These are phyloP conservation scores for Varanus komodoensis DNA, from an alignment of 2,113 vertebrate species.

Conservation along the genomic window DNA sequence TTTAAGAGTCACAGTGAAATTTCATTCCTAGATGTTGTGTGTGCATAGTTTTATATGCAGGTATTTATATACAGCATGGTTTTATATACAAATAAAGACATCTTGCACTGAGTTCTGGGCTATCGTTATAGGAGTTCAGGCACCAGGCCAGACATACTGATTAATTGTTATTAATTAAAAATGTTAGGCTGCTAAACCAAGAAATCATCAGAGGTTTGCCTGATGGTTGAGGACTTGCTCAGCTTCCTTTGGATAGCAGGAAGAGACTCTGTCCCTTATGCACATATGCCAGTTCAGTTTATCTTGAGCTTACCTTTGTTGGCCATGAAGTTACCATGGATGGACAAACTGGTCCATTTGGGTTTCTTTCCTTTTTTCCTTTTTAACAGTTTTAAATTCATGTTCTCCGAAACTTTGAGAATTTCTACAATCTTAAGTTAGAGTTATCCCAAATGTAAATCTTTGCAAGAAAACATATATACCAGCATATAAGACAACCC, in stretches of 20 bases:
- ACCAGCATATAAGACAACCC: too few relatives aligned
- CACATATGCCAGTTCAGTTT: not conserved
- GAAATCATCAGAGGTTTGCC: not conserved
- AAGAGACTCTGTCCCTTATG: not conserved
- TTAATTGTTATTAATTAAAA: not conserved
- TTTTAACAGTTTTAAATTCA: too few relatives aligned
- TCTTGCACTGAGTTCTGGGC: not conserved
- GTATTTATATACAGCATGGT: not conserved
- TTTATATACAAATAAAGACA: not conserved
- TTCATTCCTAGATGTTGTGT: not conserved
- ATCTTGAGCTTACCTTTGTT: not conserved
- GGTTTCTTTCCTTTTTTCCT: too few relatives aligned
- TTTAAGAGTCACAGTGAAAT: not conserved
- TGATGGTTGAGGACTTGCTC: not conserved
- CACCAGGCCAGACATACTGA: not conserved
- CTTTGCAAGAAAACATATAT: too few relatives aligned
- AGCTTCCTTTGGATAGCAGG: not conserved
- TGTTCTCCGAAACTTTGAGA: too few relatives aligned
- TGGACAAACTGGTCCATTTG: too few relatives aligned
- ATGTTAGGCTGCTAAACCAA: not conserved
- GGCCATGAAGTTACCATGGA: not conserved
- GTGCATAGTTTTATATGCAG: not conserved
- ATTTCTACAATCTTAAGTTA: too few relatives aligned
- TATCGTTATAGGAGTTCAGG: not conserved
- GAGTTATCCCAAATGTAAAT: too few relatives aligned